Percentiles rank a stretch among this genome's conserved stretches.
phyloP scores from a whole-genome alignment of 2,888 invertebrate species.

The Drosophila falleni region DNA sequence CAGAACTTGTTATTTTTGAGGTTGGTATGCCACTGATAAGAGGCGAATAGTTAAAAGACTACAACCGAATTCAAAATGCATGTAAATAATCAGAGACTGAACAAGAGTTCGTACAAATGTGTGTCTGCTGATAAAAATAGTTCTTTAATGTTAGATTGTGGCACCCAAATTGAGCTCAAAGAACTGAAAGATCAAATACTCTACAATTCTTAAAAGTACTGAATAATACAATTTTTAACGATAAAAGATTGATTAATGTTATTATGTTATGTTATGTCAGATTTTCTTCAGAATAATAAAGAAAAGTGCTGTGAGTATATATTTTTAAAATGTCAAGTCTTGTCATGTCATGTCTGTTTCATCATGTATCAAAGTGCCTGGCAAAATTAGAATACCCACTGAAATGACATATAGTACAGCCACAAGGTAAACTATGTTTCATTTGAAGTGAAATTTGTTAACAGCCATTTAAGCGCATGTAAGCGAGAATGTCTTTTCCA shows the following conservation, averaged over 20 bases:
- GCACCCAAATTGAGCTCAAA: neutral
- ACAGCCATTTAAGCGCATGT: slow-evolving; percentile 5
- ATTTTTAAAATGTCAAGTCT: too few species aligned
- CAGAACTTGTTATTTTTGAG: slow-evolving; percentile 4
- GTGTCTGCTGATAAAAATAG: slow-evolving; percentile 25
- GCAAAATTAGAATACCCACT: too few species aligned
- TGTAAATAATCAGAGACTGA: neutral
- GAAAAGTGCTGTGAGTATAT: too few species aligned
- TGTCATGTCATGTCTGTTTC: too few species aligned
- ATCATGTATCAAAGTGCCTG: too few species aligned
- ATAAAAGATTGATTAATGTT: neutral
- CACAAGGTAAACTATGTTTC: too few species aligned
- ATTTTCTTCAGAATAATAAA: too few species aligned
- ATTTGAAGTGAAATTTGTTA: neutral
- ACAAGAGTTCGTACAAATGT: neutral
- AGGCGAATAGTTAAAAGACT: slow-evolving; percentile 8
- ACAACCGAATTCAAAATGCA: slow-evolving; percentile 5
- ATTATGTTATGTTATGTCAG: too few species aligned
- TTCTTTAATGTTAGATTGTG: slow-evolving; percentile 7
- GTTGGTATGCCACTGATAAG: slow-evolving; percentile 31
- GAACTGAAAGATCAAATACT: neutral
- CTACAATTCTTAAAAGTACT: neutral
- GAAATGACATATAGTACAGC: too few species aligned
- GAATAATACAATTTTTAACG: neutral
- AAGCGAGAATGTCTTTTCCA: slow-evolving; percentile 4